Conservation (phyloP, 1,140 invertebrate species). For the Aphelenchoides besseyi region DNA sequence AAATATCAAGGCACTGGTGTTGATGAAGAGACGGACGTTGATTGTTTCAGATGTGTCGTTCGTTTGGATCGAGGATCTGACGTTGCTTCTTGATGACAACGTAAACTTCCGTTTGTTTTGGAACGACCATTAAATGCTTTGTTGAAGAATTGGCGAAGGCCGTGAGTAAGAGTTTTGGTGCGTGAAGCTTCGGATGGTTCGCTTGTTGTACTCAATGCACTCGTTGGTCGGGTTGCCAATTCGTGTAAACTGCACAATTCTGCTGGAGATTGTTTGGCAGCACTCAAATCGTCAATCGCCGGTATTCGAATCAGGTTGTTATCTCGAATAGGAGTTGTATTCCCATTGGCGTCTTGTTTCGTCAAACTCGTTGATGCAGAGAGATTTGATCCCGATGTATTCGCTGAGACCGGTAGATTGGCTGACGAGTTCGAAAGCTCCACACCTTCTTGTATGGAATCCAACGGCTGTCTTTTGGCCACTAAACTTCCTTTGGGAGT, state of each 20-base stretch:
- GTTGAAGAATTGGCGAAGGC: slow-evolving; percentile 7
- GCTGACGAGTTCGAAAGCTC: slow-evolving; percentile 15
- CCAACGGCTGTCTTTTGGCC: slow-evolving; percentile 22
- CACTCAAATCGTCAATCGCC: neutral
- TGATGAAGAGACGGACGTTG: neutral
- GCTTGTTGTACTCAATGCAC: neutral
- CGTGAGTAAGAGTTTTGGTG: neutral
- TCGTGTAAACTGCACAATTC: neutral
- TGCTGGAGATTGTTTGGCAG: neutral
- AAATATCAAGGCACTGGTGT: no score
- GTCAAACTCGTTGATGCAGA: neutral
- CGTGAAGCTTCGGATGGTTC: neutral
- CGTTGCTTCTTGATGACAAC: slow-evolving; percentile 13
- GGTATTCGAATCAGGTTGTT: neutral
- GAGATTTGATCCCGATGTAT: no score
- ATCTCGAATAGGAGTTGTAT: neutral
- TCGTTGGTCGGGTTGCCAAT: neutral
- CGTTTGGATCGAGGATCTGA: neutral
- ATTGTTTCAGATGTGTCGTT: neutral
- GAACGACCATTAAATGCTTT: neutral
- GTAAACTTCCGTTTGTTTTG: neutral
- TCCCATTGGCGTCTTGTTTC: neutral
- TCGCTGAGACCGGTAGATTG: neutral
- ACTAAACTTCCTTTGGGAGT: slow-evolving; percentile 5
- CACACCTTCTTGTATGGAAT: slow-evolving; percentile 33